Base-by-base conservation (phyloP, 2,888 invertebrate genomes). In the Caenorhabditis parvicauda region DNA sequence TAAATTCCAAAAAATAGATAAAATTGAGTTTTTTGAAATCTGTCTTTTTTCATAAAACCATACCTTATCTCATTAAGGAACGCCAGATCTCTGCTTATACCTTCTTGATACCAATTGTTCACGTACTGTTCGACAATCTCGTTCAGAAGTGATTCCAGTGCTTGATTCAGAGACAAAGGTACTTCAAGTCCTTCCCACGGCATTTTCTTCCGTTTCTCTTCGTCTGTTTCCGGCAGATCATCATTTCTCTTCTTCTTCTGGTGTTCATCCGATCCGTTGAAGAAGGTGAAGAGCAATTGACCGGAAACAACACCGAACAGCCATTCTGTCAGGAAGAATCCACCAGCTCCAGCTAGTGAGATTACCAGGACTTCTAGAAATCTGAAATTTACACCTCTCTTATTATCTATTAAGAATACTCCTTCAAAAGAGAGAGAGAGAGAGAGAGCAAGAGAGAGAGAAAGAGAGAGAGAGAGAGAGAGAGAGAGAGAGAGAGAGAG, bases 1-100 rank as follows among this genome's bases (percentile, higher is more conserved):
- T 14, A 19, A 45, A 25, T 12, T 25, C 12, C 14, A 45, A 27
- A 21, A 17, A 44, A 19, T 25, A 48, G 27, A 2, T 1, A 19
- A 4, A 37, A 42, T 1, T 7, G 19, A 25, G 37, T 28, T 28
- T 27, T n/a, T 7, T 19, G 12, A 22, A 7, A 19, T 35, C n/a
- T 37, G 7, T 48, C 19, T 27, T 2, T 1, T 9, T 27, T 9
- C n/a, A 5, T 5, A 45, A 38, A 14, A 14, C 12, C 60, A 29
- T 25, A 70, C 72, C 65, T 52, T 12, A 77, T 76, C 55, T 79
- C 79, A 27, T 73, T 64, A 19, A 79, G 56, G 43, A 79, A 79
- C 14, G 76, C 70, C 12, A 69, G 53, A 48, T 79, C 79, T 4
- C 64, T 60, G 46, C 76, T 72, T 49, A 79, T 75, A 29, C 70